Base-by-base conservation (phyloP, 2,797 vertebrate species). In the Coluber constrictor region DNA sequence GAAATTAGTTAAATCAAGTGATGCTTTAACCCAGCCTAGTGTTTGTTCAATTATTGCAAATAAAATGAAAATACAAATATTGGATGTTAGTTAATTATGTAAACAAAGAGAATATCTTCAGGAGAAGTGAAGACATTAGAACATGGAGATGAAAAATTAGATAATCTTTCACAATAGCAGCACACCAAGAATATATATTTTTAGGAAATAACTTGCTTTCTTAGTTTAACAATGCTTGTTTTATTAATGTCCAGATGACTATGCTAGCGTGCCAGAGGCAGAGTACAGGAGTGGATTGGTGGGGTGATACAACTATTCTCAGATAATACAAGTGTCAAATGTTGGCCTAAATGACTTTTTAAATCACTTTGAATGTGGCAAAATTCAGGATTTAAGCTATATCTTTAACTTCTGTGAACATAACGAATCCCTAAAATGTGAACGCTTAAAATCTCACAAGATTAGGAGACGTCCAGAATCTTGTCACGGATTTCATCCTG, bases 381-480 rank as follows among this genome's bases (percentile, higher is more conserved):
- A 70, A 90, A 83, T 25, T 18, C 63, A 20, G n/a, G 54, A 89
- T 74, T 94, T 90, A 93, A 94, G 94, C 94, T 93, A 66, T 55
- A 90, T 96, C 97, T 98, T 98, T 98, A 98, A 98, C 98, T 96
- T 86, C 97, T 61, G 96, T 97, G 97, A 97, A 99, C 99, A 99
- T 99, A 99, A 99, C 91, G 99, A 99, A 98, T 99, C 99, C 94
- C 98, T 99, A 51, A 99, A 99, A 97, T 99, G 99, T 92, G 99
- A 99, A 94, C 98, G 99, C 88, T 95, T 99, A 96, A 99, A 99
- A 98, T 98, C 98, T 93, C 99, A 99, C 97, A 99, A 99, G 97
- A 99, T 99, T 97, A 98, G 99, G 97, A 97, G 99, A 94, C 98
- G 99, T 20, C 99, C 99, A 29, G 99, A 99, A 96, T 98, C 98